Conservation (phyloP, 64 coral and sea anemone species). For the Montipora cactus region DNA sequence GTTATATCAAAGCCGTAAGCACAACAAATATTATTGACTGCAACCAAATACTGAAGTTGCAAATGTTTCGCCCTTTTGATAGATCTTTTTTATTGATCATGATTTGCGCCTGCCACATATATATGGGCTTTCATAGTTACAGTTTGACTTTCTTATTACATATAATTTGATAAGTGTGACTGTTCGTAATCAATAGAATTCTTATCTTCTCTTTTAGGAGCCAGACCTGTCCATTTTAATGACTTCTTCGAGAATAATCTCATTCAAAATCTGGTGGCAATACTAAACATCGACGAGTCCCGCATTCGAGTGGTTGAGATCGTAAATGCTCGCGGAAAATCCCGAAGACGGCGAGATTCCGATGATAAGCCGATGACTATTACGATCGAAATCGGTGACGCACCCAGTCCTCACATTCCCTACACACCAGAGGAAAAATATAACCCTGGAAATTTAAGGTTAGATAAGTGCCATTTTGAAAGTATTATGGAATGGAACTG, state of each 20-base stretch:
- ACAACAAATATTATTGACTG: too few relatives aligned
- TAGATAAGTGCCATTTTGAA: background rate
- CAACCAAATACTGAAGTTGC: too few relatives aligned
- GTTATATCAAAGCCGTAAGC: too few relatives aligned
- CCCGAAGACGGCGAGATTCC: constrained; percentile 28
- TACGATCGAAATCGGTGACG: constrained; percentile 51
- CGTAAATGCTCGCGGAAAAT: constrained; percentile 47
- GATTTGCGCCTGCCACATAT: too few relatives aligned
- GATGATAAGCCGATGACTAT: constrained; percentile 39
- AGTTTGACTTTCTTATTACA: too few relatives aligned
- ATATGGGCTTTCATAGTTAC: too few relatives aligned
- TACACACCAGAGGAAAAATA: constrained; percentile 53
- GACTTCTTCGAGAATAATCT: constrained; percentile 91
- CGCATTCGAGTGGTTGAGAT: constrained; percentile 68
- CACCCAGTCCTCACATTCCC: constrained; percentile 48
- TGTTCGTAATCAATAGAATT: background rate
- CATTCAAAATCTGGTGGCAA: constrained; percentile 63
- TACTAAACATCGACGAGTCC: constrained; percentile 71
- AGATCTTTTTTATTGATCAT: too few relatives aligned
- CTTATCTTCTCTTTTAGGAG: constrained; percentile 42
- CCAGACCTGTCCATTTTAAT: constrained; percentile 58
- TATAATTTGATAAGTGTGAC: background rate
- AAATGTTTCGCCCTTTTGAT: too few relatives aligned
- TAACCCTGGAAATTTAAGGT: background rate
- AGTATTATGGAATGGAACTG: background rate